Conservation (phyloP, 2,113 vertebrate species). For the Chionomys nivalis region DNA sequence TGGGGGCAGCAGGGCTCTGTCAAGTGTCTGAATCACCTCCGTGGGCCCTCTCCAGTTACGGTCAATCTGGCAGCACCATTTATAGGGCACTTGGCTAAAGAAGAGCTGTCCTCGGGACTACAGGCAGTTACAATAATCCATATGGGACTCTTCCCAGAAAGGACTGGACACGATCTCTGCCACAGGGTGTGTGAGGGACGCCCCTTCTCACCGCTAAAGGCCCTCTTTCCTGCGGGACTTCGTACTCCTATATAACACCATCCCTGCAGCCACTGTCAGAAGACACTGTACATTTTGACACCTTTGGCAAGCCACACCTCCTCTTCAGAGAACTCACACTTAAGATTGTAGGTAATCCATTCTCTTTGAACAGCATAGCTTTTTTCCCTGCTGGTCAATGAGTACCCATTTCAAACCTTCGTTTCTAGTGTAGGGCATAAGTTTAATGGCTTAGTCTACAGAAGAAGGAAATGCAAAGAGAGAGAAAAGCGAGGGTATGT, state of each 20-base stretch:
- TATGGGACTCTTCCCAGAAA: not conserved
- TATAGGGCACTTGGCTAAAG: not conserved
- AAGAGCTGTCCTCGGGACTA: not conserved
- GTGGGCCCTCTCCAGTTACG: constrained; percentile 17
- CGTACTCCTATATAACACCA: not conserved
- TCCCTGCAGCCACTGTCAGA: not conserved
- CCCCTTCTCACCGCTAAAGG: not conserved
- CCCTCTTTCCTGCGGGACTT: not conserved
- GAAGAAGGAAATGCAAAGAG: not conserved
- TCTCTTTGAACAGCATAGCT: not conserved
- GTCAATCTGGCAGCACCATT: constrained; percentile 46
- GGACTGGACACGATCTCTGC: not conserved
- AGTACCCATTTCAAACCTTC: constrained; percentile 49
- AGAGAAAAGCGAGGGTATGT: constrained; percentile 60
- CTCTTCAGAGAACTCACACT: not conserved
- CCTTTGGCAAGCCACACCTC: not conserved
- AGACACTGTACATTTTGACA: not conserved
- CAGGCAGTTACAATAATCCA: not conserved
- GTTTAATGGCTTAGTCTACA: constrained; percentile 21
- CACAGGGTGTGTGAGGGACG: fast-evolving
- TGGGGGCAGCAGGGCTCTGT: not conserved
- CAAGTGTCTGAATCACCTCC: not conserved
- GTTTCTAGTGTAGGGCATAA: not conserved
- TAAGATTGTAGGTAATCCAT: not conserved
- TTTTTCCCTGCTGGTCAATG: constrained; percentile 25